Evolutionary conservation across 2,113 vertebrate species (phyloP).

Genomic region (Capreolus pygargus): DNA sequence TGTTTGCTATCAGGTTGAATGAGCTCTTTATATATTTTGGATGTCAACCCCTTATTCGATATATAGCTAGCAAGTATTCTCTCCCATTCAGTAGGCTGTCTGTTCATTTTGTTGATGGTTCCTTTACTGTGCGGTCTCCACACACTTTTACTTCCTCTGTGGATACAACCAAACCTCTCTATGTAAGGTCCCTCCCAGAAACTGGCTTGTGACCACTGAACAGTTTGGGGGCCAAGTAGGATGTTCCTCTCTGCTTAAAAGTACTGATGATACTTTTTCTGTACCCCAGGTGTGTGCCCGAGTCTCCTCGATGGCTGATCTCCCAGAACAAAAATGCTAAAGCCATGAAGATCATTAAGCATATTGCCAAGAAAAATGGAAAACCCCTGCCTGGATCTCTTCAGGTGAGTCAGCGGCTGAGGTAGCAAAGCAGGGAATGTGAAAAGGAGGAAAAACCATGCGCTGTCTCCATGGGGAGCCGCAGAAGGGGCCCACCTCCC

Average conservation of each 20-base stretch:
- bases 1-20: background rate
- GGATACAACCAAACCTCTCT: background rate
- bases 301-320: constrained; percentile 86
- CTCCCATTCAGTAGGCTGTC: accelerated
- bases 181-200: background rate
- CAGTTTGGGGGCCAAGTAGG: accelerated
- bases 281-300: constrained; percentile 80
- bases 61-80: background rate
- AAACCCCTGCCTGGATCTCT: constrained; percentile 74
- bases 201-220: accelerated
- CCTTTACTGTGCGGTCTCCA: too few relatives aligned
- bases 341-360: constrained; percentile 78
- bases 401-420: constrained; percentile 72
- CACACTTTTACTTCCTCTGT: background rate
- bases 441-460: accelerated
- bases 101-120: background rate
- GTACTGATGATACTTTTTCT: background rate
- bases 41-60: background rate
- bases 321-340: constrained; percentile 80
- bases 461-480: accelerated
- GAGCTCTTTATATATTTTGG: background rate
- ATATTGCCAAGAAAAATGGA: constrained; percentile 83
- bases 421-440: background rate
- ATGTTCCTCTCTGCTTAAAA: background rate
- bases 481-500: accelerated